These are phyloP conservation scores for Bombus picipes DNA, from an alignment of 1,140 invertebrate genomes.

Conservation along the genomic window DNA sequence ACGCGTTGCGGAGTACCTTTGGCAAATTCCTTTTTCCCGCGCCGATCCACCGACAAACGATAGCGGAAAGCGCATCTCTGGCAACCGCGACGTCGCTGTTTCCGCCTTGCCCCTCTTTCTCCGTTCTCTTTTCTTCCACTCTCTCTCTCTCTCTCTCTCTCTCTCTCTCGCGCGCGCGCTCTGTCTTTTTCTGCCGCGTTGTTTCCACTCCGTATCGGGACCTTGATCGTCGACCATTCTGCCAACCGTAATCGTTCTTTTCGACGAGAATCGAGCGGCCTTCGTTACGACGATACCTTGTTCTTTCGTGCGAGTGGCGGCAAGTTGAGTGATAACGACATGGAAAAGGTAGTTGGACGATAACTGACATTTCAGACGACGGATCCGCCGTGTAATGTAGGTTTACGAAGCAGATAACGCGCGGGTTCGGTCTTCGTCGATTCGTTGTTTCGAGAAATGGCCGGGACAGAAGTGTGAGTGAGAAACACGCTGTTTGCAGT, in stretches of 20 bases:
- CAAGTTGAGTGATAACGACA: conserved; percentile 7
- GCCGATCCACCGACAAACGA: not conserved
- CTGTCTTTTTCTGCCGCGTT: not conserved
- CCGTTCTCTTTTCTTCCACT: not conserved
- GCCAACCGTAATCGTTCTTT: not conserved
- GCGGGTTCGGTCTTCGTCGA: not conserved
- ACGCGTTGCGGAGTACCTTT: not conserved
- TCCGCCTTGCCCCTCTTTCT: not conserved
- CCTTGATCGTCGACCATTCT: not conserved
- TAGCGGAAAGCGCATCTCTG: not conserved
- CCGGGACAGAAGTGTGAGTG: conserved; percentile 44
- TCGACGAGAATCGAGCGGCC: not conserved
- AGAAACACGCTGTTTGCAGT: conserved; percentile 14
- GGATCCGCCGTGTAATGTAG: conserved; percentile 12
- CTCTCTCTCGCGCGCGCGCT: too few relatives aligned
- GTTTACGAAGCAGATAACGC: conserved; percentile 20
- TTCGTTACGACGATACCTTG: too few relatives aligned
- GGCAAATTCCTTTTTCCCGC: conserved; percentile 26
- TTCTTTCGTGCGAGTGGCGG: not conserved
- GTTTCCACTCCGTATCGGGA: not conserved
- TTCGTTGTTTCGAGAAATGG: conserved; percentile 13
- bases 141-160: too few relatives aligned
- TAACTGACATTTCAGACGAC: not conserved
- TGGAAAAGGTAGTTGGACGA: conserved; percentile 27
- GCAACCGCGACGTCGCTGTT: not conserved